Evolutionary conservation across 2,888 invertebrate genomes (phyloP), one percentile per base, ranked within the genome.

Genomic region (Drosophila parthenogenetica): DNA sequence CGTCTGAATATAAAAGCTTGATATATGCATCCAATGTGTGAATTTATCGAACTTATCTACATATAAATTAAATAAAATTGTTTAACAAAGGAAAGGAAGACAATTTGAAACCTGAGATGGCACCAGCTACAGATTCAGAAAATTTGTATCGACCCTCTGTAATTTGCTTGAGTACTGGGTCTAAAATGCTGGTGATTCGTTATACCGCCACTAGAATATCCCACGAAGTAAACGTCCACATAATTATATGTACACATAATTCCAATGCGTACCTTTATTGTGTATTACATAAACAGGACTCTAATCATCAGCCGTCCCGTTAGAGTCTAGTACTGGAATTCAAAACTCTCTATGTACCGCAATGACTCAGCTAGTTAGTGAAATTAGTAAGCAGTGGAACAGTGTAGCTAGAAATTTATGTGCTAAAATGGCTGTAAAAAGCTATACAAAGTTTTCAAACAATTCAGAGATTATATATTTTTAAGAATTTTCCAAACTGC

Each of bases 191-290:
- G 7, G 25, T 25, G 17, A 13, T 19, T 17, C 14, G 39, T 51
- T 22, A 39, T 14, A 17, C 42, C 19, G 19, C 39, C 10, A 17
- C 32, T 17, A 17, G 5, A 17, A n/a, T 14, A 14, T 35, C 3
- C 17, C 17, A 7, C n/a, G 8, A 17, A 32, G 49, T 13, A 35
- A 32, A 5, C 43, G 32, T 43, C 54, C 57, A 25, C 32, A 43
- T n/a, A 58, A 25, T 58, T 58, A 58, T 46, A 29, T 11, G 25
- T 13, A n/a, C 29, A 29, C 5, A 29, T 25, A 25, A 25, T 29
- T 5, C 35, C 13, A 3, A 39, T 17, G 8, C 40, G 40, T 58
- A 49, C 58, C 17, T 35, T 55, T 3, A n/a, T 32, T 17, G 8
- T 8, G 29, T 29, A 32, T 43, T 43, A 42, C n/a, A 17, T 43